Percentiles rank a stretch among this genome's conserved stretches.
Evolutionary conservation across 2,888 invertebrate genomes (phyloP).

Genomic region (Calliopum simillimum): DNA sequence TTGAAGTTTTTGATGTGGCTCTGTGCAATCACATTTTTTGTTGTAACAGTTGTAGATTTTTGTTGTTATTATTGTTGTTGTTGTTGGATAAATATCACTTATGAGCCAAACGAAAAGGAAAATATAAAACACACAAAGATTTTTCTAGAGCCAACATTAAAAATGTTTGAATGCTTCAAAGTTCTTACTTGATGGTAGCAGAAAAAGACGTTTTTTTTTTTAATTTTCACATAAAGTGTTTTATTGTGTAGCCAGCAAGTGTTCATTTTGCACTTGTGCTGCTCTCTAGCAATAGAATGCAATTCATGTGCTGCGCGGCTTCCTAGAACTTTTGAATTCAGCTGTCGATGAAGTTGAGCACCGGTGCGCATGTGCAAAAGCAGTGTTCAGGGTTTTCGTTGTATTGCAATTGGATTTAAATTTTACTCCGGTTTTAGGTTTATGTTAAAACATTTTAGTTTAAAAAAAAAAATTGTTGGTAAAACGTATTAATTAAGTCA

Average conservation of each 20-base stretch:
- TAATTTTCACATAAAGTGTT: constrained; percentile 27
- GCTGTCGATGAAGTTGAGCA: constrained; percentile 12
- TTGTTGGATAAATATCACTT: constrained; percentile 22
- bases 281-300: constrained; percentile 11
- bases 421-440: not conserved
- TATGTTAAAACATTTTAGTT: too few species aligned
- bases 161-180: not conserved
- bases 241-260: not conserved
- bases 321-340: constrained; percentile 30
- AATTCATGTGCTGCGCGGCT: constrained; percentile 13
- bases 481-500: too few species aligned
- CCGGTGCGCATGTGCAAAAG: constrained; percentile 16
- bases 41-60: not conserved
- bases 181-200: constrained; percentile 14
- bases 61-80: not conserved
- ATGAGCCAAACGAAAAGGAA: constrained; percentile 34
- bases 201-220: not conserved
- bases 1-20: not conserved
- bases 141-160: not conserved
- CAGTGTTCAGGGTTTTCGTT: not conserved
- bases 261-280: constrained; percentile 8
- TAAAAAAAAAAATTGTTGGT: too few species aligned
- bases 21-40: not conserved
- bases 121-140: constrained; percentile 17
- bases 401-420: too few species aligned